Conservation (phyloP, 1,140 invertebrate species). For the Aleiodes sp. region DNA sequence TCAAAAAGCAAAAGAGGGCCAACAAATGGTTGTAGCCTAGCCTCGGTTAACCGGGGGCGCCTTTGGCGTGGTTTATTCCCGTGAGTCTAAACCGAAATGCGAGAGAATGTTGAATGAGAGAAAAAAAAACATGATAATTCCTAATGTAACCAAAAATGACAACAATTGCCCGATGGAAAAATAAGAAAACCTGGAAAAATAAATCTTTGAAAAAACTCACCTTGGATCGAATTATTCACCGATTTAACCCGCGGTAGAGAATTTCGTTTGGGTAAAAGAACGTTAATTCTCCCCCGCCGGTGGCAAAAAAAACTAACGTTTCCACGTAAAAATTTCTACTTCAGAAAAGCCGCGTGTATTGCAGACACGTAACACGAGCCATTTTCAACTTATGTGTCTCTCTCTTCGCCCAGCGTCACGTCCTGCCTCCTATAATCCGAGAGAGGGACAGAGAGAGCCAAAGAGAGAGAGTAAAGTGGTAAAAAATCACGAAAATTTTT, state of each 20-base stretch:
- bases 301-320: no score
- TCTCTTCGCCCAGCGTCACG: constrained; percentile 2
- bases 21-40: constrained; percentile 1
- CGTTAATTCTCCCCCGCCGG: no score
- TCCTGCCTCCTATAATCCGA: not conserved
- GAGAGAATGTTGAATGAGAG: no score
- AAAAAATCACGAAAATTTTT: not conserved
- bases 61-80: not conserved
- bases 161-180: no score
- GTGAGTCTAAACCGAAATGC: no score
- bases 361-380: constrained; percentile 8
- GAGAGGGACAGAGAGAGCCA: not conserved
- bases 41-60: not conserved
- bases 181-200: no score
- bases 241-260: no score
- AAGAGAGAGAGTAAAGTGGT: not conserved
- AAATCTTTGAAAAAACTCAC: no score
- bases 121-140: not conserved
- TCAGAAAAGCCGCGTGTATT: constrained; percentile 2
- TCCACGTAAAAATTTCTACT: not conserved
- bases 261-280: no score
- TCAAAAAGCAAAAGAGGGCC: constrained; percentile 15
- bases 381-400: constrained; percentile 11
- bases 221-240: no score
- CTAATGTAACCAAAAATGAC: no score